Evolutionary conservation across 2,888 invertebrate species (phyloP).

Genomic region (Sesia apiformis): DNA sequence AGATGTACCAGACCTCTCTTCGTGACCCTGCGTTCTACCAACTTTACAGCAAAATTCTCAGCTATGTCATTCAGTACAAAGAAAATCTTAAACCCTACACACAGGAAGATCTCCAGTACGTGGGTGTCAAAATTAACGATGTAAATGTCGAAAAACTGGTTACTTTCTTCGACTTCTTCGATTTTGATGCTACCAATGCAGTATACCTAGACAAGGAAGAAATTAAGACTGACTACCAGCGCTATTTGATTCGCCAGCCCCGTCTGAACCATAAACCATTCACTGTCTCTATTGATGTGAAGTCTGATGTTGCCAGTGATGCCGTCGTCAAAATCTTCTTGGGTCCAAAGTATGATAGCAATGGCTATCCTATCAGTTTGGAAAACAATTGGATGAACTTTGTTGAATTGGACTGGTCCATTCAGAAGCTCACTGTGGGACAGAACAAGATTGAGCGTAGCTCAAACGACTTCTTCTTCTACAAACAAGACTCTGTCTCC

Average conservation of each 20-base stretch:
- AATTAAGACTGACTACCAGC: slow-evolving; percentile 39
- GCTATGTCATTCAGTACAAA: slow-evolving; percentile 76
- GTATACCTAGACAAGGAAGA: slow-evolving; percentile 37
- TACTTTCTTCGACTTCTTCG: slow-evolving; percentile 80
- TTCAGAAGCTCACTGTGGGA: slow-evolving; percentile 75
- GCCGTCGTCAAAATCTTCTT: slow-evolving; percentile 78
- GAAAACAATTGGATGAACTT: slow-evolving; percentile 75
- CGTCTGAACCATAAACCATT: slow-evolving; percentile 83
- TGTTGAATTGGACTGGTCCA: slow-evolving; percentile 76
- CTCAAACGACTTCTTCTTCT: slow-evolving; percentile 77
- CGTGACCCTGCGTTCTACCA: slow-evolving; percentile 84
- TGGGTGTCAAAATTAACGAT: slow-evolving; percentile 75
- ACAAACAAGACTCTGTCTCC: slow-evolving; percentile 76
- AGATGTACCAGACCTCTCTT: slow-evolving; percentile 77
- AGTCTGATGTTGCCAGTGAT: slow-evolving; percentile 72
- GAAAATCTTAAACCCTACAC: slow-evolving; percentile 73
- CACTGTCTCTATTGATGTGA: slow-evolving; percentile 73
- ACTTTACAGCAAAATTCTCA: slow-evolving; percentile 75
- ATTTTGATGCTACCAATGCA: slow-evolving; percentile 76
- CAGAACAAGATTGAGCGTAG: slow-evolving; percentile 78
- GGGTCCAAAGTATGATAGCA: slow-evolving; percentile 80
- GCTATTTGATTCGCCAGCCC: slow-evolving; percentile 76
- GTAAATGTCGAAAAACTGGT: slow-evolving; percentile 76
- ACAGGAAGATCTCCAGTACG: slow-evolving; percentile 68
- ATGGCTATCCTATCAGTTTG: slow-evolving; percentile 62